These are phyloP conservation scores for Saccostrea echinata DNA, from an alignment of 1,140 invertebrate species.

Conservation along the genomic window DNA sequence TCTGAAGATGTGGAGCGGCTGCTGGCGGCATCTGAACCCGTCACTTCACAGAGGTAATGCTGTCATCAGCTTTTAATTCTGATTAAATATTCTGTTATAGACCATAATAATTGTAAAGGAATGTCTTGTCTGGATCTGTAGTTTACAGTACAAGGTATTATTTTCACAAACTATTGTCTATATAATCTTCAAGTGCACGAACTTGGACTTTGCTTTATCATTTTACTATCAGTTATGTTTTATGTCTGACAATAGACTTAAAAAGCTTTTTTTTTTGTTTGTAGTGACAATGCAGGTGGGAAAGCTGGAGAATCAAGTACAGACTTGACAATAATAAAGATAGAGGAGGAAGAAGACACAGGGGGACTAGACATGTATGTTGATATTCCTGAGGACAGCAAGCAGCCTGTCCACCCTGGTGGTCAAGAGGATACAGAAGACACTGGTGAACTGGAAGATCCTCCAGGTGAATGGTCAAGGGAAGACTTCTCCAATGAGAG, in stretches of 20 bases:
- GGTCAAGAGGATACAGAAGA: background rate
- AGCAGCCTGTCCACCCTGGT: background rate
- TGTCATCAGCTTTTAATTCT: background rate
- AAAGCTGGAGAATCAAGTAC: background rate
- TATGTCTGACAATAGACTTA: too few species aligned
- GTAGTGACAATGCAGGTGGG: background rate
- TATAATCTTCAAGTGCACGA: too few species aligned
- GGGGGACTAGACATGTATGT: constrained; percentile 37
- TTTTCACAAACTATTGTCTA: too few species aligned
- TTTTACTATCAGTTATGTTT: too few species aligned
- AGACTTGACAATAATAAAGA: constrained; percentile 28
- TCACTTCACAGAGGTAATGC: constrained; percentile 8
- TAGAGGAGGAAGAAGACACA: constrained; percentile 31
- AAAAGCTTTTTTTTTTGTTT: too few species aligned
- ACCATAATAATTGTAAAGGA: too few species aligned
- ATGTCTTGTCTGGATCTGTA: too few species aligned
- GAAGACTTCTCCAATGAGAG: constrained; percentile 40
- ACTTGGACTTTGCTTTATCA: too few species aligned
- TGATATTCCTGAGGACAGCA: constrained; percentile 21
- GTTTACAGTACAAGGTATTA: too few species aligned
- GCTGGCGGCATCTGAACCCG: constrained; percentile 24
- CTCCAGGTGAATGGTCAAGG: constrained; percentile 16
- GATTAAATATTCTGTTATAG: too few species aligned
- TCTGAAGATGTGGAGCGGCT: constrained; percentile 23
- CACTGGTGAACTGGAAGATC: background rate